These are phyloP conservation scores for Pachyseris speciosa DNA, from an alignment of 64 coral and sea anemone species.

Conservation along the genomic window DNA sequence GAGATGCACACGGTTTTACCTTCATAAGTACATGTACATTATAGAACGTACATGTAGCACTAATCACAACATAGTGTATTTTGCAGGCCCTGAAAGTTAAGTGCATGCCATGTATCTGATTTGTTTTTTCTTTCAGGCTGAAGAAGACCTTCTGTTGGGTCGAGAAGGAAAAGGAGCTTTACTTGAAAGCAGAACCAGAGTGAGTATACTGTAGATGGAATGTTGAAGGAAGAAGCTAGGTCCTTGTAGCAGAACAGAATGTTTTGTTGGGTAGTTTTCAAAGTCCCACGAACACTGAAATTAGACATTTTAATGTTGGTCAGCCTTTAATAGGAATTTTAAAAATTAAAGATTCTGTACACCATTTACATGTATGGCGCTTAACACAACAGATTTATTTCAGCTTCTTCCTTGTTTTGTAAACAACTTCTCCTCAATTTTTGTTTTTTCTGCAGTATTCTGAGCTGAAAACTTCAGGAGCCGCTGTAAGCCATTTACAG, in stretches of 20 bases:
- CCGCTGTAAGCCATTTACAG: conserved; percentile 7
- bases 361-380: too few species aligned
- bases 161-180: conserved; percentile 92
- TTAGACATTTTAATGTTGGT: too few species aligned
- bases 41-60: too few species aligned
- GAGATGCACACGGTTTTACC: too few species aligned
- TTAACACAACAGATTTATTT: background rate
- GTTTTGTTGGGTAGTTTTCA: too few species aligned
- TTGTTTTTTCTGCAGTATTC: conserved; percentile 36
- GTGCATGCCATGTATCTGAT: background rate
- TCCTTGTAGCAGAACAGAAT: too few species aligned
- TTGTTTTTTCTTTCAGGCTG: conserved; percentile 53
- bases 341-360: too few species aligned
- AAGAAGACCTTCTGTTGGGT: conserved; percentile 87
- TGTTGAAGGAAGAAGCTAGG: too few species aligned
- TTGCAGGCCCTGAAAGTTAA: background rate
- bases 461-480: conserved; percentile 35
- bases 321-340: too few species aligned
- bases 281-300: too few species aligned
- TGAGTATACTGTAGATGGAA: conserved; percentile 10
- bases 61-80: background rate
- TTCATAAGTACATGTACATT: background rate
- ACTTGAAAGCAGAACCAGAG: conserved; percentile 98
- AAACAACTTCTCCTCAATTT: background rate
- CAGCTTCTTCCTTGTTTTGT: background rate